Base-by-base conservation (phyloP, 1,140 invertebrate genomes). In the Drosophila quadrilineata region DNA sequence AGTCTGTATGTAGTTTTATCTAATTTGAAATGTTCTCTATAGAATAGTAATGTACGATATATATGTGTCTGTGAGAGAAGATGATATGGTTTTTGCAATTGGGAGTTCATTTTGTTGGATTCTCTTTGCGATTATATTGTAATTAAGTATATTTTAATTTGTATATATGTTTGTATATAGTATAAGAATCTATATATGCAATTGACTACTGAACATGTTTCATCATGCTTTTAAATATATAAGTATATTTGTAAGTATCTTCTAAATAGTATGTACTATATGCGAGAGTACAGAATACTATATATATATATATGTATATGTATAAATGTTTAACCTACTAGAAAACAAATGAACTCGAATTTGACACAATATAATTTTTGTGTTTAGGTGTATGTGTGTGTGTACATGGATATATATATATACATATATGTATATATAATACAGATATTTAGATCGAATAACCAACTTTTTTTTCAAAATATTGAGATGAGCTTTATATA, bases 151-250 rank as follows among this genome's bases (percentile, higher is more conserved):
- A n/a, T n/a, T n/a, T n/a, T n/a, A n/a, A n/a, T n/a, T n/a, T 80
- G 54, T 60, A 64, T 58, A 48, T 57, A 58, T 58, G 31, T 56
- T 41, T 68, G 54, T 63, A 53, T 50, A 43, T 45, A 22, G 38
- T 33, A 26, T 63, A 45, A 62, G 38, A 59, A 54, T 59, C 35
- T 68, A 68, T 56, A 63, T 70, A 84, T 64, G 67, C 74, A 84
- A 84, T 84, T 84, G 77, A 85, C 77, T 84, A 84, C 77, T 59
- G 24, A 84, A 82, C 77, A 82, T 84, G 73, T 77, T 72, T 56
- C 73, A 69, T 82, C 76, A 82, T 82, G 77, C 79, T 65, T 73
- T 82, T 46, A n/a, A n/a, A n/a, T 67, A 52, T 26, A 49, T 41
- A 58, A 46, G 31, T 70, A 35, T n/a, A 33, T 62, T 38, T 60